Evolutionary conservation across 2,797 vertebrate species (phyloP).

Genomic region (Pygocentrus nattereri): DNA sequence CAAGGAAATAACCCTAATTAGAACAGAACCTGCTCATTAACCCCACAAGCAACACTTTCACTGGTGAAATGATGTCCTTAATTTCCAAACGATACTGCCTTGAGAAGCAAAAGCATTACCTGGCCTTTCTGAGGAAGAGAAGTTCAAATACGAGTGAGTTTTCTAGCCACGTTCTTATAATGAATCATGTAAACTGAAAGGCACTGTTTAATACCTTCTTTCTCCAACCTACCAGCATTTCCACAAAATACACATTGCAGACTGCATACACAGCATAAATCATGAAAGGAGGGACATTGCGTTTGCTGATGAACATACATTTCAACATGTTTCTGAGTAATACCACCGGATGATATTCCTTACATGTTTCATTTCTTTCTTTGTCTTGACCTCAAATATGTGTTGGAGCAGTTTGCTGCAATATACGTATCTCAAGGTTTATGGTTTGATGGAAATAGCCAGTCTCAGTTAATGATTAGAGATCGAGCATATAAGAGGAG

Average conservation of each 20-base stretch:
- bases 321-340: neutral
- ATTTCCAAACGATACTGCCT: constrained; percentile 1
- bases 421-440: neutral
- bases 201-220: no score
- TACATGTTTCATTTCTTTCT: no score
- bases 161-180: neutral
- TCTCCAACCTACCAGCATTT: neutral
- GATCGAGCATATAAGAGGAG: constrained; percentile 16
- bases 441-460: neutral
- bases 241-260: neutral
- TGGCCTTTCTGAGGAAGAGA: neutral
- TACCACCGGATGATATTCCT: no score
- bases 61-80: neutral
- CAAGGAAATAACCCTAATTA: constrained; percentile 33
- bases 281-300: neutral
- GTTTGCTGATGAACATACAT: neutral
- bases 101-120: neutral
- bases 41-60: constrained; percentile 35
- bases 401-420: no score
- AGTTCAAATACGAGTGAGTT: no score
- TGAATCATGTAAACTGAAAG: neutral
- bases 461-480: neutral
- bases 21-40: constrained; percentile 29
- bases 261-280: no score
- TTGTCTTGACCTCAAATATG: no score